Conservation (phyloP, 2,888 invertebrate species). For the Mesorhabditis sp. region DNA sequence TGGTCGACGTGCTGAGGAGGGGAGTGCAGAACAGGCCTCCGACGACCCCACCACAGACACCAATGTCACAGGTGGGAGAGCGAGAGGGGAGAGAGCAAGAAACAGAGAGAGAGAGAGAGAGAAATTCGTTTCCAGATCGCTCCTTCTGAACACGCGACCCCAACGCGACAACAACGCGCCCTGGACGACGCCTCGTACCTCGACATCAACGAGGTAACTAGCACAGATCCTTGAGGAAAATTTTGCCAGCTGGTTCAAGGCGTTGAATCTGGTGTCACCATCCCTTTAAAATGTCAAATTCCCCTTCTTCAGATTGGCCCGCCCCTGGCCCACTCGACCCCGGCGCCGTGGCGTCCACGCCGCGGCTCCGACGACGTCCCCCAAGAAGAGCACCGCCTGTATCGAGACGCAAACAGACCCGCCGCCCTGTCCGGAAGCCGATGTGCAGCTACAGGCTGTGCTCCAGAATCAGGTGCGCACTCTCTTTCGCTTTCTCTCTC, state of each 20-base stretch:
- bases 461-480: background rate
- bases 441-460: background rate
- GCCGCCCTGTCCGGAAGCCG: background rate
- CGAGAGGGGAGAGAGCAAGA: too few relatives aligned
- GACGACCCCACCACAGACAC: background rate
- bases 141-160: constrained; percentile 1
- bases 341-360: background rate
- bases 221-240: too few relatives aligned
- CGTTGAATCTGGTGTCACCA: too few relatives aligned
- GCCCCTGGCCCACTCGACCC: background rate
- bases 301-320: background rate
- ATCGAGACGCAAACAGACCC: background rate
- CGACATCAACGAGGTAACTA: too few relatives aligned
- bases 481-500: background rate
- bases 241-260: too few relatives aligned
- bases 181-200: too few relatives aligned
- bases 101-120: background rate
- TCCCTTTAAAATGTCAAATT: background rate
- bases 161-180: background rate
- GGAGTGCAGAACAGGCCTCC: background rate
- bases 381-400: background rate
- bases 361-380: too few relatives aligned
- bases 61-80: background rate
- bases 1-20: background rate
- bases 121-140: background rate